Evolutionary conservation across 2,797 vertebrate species (phyloP).

Genomic region (Neomorphus geoffroyi): DNA sequence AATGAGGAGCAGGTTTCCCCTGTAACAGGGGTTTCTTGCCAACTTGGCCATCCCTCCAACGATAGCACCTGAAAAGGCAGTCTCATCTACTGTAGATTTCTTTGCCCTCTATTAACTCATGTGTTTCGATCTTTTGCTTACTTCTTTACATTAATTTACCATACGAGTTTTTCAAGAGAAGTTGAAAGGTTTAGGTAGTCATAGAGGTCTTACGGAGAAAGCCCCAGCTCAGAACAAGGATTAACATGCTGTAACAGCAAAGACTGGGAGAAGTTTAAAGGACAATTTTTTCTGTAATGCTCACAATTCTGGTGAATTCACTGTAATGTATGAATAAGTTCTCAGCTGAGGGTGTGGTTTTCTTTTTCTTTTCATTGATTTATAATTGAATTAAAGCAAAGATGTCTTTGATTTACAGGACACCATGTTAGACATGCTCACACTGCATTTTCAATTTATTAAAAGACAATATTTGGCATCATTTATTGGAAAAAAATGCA

Average conservation of each 20-base stretch:
- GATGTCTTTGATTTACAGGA: conserved; percentile 33
- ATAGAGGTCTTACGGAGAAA: neutral
- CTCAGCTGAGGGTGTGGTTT: neutral
- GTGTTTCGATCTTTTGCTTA: neutral
- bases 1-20: neutral
- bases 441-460: conserved; percentile 30
- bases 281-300: neutral
- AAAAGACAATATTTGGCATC: conserved; percentile 29
- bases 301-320: conserved; percentile 20
- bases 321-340: neutral
- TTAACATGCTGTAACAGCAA: neutral
- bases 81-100: neutral
- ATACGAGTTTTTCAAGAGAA: neutral
- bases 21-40: neutral
- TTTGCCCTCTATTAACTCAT: neutral
- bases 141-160: neutral
- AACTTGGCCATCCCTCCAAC: neutral
- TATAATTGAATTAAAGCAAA: neutral
- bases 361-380: neutral
- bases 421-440: conserved; percentile 31
- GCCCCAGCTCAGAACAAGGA: neutral
- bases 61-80: neutral
- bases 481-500: conserved; percentile 15
- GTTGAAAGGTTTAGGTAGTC: neutral
- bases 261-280: neutral